phyloP scores from a whole-genome alignment of 2,888 invertebrate genomes.

The Omphaloscelis lunosa region DNA sequence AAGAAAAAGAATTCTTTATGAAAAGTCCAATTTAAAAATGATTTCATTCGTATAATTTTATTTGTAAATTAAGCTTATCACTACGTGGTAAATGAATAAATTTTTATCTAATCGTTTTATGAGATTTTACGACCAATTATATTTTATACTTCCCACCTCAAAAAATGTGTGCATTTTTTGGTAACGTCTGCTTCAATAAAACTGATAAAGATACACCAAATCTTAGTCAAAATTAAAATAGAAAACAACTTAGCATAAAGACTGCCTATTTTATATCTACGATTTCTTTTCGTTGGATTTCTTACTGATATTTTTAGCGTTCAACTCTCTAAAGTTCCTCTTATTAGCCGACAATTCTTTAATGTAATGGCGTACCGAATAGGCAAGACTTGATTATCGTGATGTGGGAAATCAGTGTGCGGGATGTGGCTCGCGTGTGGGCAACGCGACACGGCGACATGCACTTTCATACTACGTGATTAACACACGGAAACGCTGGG shows the following conservation, averaged over 20 bases:
- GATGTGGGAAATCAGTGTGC: conserved; percentile 70
- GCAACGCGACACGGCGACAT: conserved; percentile 60
- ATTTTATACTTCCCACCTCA: conserved; percentile 37
- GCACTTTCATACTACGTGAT: conserved; percentile 74
- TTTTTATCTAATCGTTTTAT: conserved; percentile 5
- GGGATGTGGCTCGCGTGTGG: conserved; percentile 69
- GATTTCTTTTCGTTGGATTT: conserved; percentile 52
- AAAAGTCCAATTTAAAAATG: neutral
- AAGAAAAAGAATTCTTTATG: neutral
- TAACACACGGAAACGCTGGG: conserved; percentile 72
- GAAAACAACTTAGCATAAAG: neutral
- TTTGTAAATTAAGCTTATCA: conserved; percentile 23
- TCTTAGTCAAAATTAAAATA: conserved; percentile 9
- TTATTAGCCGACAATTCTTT: conserved; percentile 73
- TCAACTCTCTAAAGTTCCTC: conserved; percentile 68
- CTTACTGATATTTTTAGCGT: conserved; percentile 45
- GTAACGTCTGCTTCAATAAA: conserved; percentile 25
- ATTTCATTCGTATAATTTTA: conserved; percentile 9
- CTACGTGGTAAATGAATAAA: conserved; percentile 5
- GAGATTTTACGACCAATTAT: conserved; percentile 39
- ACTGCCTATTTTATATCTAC: conserved; percentile 34
- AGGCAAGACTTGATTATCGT: conserved; percentile 73
- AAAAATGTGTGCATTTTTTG: conserved; percentile 37
- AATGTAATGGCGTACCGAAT: conserved; percentile 67
- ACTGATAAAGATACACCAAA: conserved; percentile 12